phyloP scores from a whole-genome alignment of 2,113 vertebrate species.

The Amazona vittata region DNA sequence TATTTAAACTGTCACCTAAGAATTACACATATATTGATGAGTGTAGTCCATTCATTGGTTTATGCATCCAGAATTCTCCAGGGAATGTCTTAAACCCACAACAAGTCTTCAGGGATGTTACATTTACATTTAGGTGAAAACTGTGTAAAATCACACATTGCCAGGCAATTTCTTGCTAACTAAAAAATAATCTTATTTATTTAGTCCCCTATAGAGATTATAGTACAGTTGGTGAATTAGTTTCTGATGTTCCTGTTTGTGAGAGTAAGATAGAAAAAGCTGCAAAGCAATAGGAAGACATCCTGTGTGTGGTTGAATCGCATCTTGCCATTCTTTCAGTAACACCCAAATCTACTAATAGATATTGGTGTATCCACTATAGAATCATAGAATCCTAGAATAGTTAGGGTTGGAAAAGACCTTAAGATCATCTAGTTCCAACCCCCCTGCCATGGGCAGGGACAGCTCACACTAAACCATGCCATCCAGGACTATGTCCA shows the following conservation, averaged over 20 bases:
- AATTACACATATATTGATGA: neutral
- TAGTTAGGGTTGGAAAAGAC: too few relatives aligned
- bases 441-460: too few relatives aligned
- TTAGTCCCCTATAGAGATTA: neutral
- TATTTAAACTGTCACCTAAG: neutral
- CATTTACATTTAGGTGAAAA: neutral
- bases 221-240: accelerated
- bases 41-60: neutral
- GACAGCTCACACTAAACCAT: too few relatives aligned
- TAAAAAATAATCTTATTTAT: neutral
- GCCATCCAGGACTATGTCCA: too few relatives aligned
- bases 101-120: neutral
- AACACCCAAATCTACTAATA: neutral
- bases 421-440: too few relatives aligned
- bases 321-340: neutral
- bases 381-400: too few relatives aligned
- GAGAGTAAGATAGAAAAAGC: neutral
- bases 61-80: neutral
- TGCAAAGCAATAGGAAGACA: neutral
- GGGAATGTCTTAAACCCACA: neutral
- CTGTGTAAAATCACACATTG: neutral
- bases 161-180: neutral
- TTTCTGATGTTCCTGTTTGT: neutral
- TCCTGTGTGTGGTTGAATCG: neutral
- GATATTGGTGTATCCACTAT: neutral